Percentiles rank a stretch among this genome's conserved stretches.
phyloP scores from a whole-genome alignment of 37 sponge, comb jelly and placozoan species.

The Tethya wilhelma region DNA sequence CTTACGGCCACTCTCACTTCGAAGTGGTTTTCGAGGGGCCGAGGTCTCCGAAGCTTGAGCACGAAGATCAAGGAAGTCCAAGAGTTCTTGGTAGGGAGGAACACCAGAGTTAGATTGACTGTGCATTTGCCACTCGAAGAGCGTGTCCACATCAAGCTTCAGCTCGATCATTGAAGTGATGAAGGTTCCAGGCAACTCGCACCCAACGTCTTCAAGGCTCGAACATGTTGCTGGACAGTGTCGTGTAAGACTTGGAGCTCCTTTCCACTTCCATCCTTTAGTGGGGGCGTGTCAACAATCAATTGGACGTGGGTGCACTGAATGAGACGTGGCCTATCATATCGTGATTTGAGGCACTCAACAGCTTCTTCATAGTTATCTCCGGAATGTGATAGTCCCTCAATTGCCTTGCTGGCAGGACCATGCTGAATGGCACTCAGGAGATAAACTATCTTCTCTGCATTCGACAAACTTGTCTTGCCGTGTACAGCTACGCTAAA shows the following conservation, averaged over 20 bases:
- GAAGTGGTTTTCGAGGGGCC: background rate
- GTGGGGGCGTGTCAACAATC: slow-evolving; percentile 12
- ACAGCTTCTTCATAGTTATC: slow-evolving; percentile 47
- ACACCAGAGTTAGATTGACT: background rate
- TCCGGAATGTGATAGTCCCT: slow-evolving; percentile 54
- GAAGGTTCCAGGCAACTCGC: slow-evolving; percentile 16
- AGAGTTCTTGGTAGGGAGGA: slow-evolving; percentile 27
- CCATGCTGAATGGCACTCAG: slow-evolving; percentile 46
- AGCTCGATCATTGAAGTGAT: slow-evolving; percentile 26
- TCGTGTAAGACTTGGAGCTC: too few species aligned
- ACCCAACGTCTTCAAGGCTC: slow-evolving; percentile 15
- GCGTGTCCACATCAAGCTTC: slow-evolving; percentile 4
- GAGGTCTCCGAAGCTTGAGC: slow-evolving; percentile 30
- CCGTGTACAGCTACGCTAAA: slow-evolving; percentile 40
- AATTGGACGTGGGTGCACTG: slow-evolving; percentile 29
- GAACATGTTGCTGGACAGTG: slow-evolving; percentile 12
- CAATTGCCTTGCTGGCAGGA: slow-evolving; percentile 43
- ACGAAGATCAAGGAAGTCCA: slow-evolving; percentile 3
- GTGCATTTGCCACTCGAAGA: slow-evolving; percentile 25
- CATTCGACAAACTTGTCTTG: slow-evolving; percentile 17
- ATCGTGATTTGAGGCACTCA: slow-evolving; percentile 42
- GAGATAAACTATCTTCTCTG: slow-evolving; percentile 53
- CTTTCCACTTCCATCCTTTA: slow-evolving; percentile 35
- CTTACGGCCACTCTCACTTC: background rate
- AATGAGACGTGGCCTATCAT: slow-evolving; percentile 28